Evolutionary conservation across 2,888 invertebrate genomes (phyloP), one percentile per base, ranked within the genome.

Genomic region (Penaeus monodon): DNA sequence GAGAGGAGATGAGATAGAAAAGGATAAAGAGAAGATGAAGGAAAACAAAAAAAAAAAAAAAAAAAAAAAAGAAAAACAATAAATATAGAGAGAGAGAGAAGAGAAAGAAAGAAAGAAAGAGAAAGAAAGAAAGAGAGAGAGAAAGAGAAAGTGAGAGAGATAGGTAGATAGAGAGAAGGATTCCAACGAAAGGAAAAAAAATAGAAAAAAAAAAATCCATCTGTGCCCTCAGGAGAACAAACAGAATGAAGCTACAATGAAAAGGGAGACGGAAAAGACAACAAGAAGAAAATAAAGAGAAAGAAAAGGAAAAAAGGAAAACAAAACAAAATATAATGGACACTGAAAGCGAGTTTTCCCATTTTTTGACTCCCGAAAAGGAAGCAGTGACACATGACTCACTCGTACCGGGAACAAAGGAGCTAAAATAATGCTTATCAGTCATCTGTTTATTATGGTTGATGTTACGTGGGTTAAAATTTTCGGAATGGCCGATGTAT

Each of bases 51-150:
- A 2, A 3, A n/a, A 2, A 2, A 7, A 17, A 2, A 73, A 1
- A 49, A 63, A 29, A 63, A 33, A 27, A 79, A 64, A 64, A 27
- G 29, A 33, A 33, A 3, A 3, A 70, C n/a, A 70, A 24, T 2
- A 70, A 10, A 70, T 27, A 70, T 27, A 70, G 70, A 70, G 22
- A 70, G 70, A 70, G 22, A 70, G 70, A 70, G n/a, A n/a, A 70
- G 22, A 70, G 70, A 70, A 3, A 70, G 70, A 79, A 33, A 27
- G 79, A 79, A 65, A 27, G 79, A 79, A 7, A 64, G 79, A 27
- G 79, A 29, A 29, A 27, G 79, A 64, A 63, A 22, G 8, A 38
- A 10, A 38, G 74, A 38, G 33, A 38, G 74, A 38, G 74, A 38
- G 33, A 38, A 44, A 38, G 74, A 38, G 27, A 49, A 2, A 10